A percentile compares a stretch with the other conserved stretches of the same genome.
Evolutionary conservation across 2,113 vertebrate species (phyloP).

Genomic region (Sinosuthora webbiana): DNA sequence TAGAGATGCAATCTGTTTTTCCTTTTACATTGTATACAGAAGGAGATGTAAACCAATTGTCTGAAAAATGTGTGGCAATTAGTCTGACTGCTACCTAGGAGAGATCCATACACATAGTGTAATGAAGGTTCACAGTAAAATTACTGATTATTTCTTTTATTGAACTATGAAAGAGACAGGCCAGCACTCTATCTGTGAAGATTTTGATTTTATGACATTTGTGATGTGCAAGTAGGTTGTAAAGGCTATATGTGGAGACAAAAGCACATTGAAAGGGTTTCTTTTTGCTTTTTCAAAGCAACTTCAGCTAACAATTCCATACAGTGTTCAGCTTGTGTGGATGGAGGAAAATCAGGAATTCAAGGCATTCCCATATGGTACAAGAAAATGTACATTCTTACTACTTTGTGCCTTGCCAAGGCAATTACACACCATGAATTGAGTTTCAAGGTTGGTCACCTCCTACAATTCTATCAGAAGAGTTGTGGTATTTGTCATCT

Average conservation of each 20-base stretch:
- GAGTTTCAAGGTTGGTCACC: slow-evolving; percentile 42
- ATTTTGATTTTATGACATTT: slow-evolving; percentile 31
- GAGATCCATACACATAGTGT: neutral
- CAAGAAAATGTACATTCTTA: neutral
- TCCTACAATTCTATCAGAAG: slow-evolving; percentile 7
- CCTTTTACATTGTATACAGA: neutral
- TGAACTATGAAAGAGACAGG: neutral
- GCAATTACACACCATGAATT: slow-evolving; percentile 42
- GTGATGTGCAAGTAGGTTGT: neutral
- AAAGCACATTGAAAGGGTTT: slow-evolving; percentile 8
- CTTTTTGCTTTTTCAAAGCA: neutral
- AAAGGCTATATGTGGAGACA: neutral
- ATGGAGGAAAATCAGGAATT: slow-evolving; percentile 7
- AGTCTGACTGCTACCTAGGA: neutral
- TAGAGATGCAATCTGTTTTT: slow-evolving; percentile 2
- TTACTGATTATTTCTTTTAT: neutral
- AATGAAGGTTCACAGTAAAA: neutral
- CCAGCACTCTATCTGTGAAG: neutral
- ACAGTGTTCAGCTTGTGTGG: neutral
- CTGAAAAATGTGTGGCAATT: slow-evolving; percentile 20
- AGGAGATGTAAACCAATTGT: neutral
- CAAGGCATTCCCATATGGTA: neutral
- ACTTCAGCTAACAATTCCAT: neutral
- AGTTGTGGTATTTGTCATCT: neutral
- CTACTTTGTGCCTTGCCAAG: slow-evolving; percentile 21